phyloP scores from a whole-genome alignment of 2,888 invertebrate species.

The Chalcis sispes region DNA sequence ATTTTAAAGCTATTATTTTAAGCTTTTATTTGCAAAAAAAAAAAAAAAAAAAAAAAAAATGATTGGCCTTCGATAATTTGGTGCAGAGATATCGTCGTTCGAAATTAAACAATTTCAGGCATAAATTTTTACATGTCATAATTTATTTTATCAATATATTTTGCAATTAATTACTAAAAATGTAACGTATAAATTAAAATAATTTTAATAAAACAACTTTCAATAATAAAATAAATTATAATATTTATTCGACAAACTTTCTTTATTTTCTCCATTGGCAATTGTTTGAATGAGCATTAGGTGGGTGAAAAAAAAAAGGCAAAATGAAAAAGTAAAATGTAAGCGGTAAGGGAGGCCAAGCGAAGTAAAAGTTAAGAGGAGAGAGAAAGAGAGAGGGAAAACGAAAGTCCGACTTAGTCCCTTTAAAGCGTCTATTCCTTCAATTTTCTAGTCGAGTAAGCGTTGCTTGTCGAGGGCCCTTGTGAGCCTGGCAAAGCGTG shows the following conservation, averaged over 20 bases:
- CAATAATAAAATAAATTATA: constrained; percentile 3
- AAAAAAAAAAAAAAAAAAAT: no score
- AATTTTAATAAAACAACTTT: neutral
- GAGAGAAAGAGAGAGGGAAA: neutral
- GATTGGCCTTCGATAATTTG: no score
- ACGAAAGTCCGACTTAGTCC: constrained; percentile 63
- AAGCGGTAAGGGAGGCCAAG: neutral
- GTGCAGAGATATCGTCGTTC: no score
- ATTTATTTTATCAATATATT: no score
- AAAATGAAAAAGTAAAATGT: neutral
- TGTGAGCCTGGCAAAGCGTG: constrained; percentile 75
- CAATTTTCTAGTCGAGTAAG: constrained; percentile 76
- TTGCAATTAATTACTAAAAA: no score
- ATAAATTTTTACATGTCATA: no score
- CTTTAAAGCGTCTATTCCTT: constrained; percentile 74
- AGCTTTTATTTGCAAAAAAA: no score
- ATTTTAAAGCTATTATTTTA: no score
- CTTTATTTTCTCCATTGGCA: neutral
- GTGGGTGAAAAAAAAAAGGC: neutral
- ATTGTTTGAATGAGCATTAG: neutral
- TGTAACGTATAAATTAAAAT: neutral
- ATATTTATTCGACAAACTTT: neutral
- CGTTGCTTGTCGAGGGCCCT: constrained; percentile 72
- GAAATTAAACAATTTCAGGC: no score
- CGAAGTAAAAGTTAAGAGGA: neutral